Conservation (phyloP, 2,888 invertebrate species). For the Ctenicera cuprea region DNA sequence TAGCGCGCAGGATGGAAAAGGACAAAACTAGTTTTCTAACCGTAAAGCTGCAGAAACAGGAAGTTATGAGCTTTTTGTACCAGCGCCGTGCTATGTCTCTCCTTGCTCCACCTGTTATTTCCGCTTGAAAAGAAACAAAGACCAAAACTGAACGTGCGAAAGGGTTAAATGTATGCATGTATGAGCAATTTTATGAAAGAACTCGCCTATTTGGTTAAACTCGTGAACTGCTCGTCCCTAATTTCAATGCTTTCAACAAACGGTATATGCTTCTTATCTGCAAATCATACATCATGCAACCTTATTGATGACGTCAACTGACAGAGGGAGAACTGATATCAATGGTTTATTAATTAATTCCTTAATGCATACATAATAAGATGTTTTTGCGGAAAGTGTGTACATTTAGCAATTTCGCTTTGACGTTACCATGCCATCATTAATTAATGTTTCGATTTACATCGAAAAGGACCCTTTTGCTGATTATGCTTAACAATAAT, state of each 20-base stretch:
- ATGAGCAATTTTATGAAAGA: conserved; percentile 15
- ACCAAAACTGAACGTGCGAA: background rate
- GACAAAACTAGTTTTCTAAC: conserved; percentile 20
- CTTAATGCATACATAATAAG: conserved; percentile 8
- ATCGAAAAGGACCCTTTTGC: conserved; percentile 3
- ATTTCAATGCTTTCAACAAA: conserved; percentile 17
- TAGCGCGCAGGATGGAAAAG: background rate
- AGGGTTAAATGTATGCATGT: conserved; percentile 6
- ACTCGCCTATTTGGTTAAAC: conserved; percentile 19
- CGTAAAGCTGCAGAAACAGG: background rate
- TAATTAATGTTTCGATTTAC: conserved; percentile 19
- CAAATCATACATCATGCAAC: background rate
- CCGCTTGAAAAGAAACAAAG: background rate
- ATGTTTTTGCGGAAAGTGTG: background rate
- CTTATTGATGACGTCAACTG: background rate
- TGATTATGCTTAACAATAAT: background rate
- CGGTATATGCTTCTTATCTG: conserved; percentile 7
- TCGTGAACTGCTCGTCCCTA: conserved; percentile 1
- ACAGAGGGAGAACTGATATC: background rate
- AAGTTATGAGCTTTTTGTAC: conserved; percentile 6
- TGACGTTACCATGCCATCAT: background rate
- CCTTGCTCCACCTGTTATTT: background rate
- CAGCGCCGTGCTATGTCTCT: background rate
- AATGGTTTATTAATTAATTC: conserved; percentile 5
- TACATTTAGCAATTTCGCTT: conserved; percentile 4